Base-by-base conservation (phyloP, 2,113 vertebrate species). In the Turnix velox region DNA sequence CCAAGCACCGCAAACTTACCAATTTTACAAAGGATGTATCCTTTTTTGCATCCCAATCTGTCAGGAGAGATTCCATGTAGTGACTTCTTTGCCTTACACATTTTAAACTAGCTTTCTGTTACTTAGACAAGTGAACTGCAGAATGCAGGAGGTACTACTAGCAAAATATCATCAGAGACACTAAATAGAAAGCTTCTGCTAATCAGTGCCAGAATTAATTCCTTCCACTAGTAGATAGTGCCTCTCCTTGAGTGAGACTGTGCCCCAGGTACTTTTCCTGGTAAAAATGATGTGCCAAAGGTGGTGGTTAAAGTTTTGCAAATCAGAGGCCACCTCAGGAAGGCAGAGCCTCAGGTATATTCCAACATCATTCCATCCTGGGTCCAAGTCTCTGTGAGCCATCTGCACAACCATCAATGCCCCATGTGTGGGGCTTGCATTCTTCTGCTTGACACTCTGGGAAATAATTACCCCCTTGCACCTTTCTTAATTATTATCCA, bases 301-400 rank as follows among this genome's bases (percentile, higher is more conserved):
- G 43, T 40, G 30, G 17, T 43, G 30, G 18, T 49, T 82, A 55
- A 46, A 2, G 1, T 65, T 5, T 9, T 61, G 18, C 28, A 61
- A 78, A 43, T 55, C 35, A 63, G 65, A 81, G 52, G 48, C 71
- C 73, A 74, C 43, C 33, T 83, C 3, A 0, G n/a, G 19, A 63
- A 75, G 61, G 39, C 51, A 80, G 54, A 79, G 37, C 40, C 40
- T 46, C 2, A 3, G 37, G 49, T 57, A 69, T 87, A 28, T 67
- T 81, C 48, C 37, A 43, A 27, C 43, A 28, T 59, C 8, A 0
- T 59, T 93, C 31, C 35, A 2, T 43, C 43, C 59, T n/a, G 30
- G 14, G 8, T 79, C 75, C 0, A 0, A 51, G 43, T 52, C 73
- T 54, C 54, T 0, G 0, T 76, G 66, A 14, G 72, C 51, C 8